A percentile compares a stretch with the other conserved stretches of the same genome.
Conservation (phyloP, 2,888 invertebrate species). For the Arge pagana region DNA sequence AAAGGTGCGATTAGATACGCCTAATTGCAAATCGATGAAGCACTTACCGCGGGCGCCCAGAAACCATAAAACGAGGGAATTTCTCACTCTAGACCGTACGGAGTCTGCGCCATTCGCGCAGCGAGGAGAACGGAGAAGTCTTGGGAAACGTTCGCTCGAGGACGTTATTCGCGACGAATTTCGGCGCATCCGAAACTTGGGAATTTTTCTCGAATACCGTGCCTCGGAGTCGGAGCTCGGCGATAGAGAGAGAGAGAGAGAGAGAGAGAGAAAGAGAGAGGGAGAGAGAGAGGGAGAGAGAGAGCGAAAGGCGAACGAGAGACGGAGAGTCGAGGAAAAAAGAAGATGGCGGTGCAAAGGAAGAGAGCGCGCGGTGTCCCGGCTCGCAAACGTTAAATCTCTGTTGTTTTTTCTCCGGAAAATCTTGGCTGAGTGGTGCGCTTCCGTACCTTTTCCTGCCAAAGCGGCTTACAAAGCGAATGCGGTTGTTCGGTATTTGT, state of each 20-base stretch:
- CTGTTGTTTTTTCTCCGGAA: constrained; percentile 37
- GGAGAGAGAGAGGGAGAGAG: not conserved
- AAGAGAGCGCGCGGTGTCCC: constrained; percentile 25
- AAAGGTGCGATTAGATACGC: constrained; percentile 8
- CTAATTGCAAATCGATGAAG: constrained; percentile 15
- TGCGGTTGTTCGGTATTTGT: constrained; percentile 9
- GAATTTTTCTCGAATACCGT: not conserved
- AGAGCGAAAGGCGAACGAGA: not conserved
- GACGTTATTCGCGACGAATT: no score
- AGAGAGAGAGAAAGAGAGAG: not conserved
- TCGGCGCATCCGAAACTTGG: no score
- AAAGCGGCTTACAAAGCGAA: constrained; percentile 35
- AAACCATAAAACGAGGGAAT: no score
- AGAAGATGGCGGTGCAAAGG: constrained; percentile 5
- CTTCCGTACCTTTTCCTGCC: constrained; percentile 34
- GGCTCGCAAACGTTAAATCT: no score
- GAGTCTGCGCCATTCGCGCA: no score
- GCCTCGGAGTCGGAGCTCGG: not conserved
- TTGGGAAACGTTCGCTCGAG: no score
- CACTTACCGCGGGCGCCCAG: not conserved
- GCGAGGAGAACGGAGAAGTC: no score
- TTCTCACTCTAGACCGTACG: no score
- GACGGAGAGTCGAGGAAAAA: not conserved
- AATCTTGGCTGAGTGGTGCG: constrained; percentile 37
- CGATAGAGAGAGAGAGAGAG: not conserved